These are phyloP conservation scores for Xiphophorus maculatus DNA, from an alignment of 2,113 vertebrate genomes.

Conservation along the genomic window DNA sequence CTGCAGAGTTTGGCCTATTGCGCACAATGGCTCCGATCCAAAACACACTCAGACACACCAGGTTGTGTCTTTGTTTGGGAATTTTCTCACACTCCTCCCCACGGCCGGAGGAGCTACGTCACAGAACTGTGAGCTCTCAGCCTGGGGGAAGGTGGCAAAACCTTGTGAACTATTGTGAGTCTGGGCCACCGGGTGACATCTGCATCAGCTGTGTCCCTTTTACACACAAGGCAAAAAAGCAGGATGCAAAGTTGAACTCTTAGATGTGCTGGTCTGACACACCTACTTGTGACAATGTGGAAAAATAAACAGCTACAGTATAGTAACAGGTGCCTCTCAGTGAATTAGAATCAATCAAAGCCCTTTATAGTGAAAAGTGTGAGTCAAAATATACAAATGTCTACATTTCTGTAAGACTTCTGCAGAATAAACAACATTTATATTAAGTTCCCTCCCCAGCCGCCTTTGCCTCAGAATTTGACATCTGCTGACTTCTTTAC, in stretches of 20 bases:
- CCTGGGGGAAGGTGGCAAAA: slow-evolving; percentile 16
- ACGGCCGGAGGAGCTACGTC: slow-evolving; percentile 48
- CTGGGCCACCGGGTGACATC: slow-evolving; percentile 38
- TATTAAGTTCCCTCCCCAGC: slow-evolving; percentile 16
- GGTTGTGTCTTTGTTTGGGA: slow-evolving; percentile 69
- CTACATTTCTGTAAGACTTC: slow-evolving; percentile 14
- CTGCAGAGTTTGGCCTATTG: slow-evolving; percentile 36
- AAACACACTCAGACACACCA: slow-evolving; percentile 47
- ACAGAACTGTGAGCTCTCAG: slow-evolving; percentile 39
- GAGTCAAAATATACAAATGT: slow-evolving; percentile 62
- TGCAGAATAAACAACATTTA: slow-evolving; percentile 69
- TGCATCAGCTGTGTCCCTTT: slow-evolving; percentile 31
- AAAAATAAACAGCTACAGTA: background rate
- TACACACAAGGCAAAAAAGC: slow-evolving; percentile 7
- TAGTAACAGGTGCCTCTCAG: slow-evolving; percentile 53
- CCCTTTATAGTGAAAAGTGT: slow-evolving; percentile 1
- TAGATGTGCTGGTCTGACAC: background rate
- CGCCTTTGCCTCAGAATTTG: slow-evolving; percentile 60
- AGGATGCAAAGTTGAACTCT: slow-evolving; percentile 11
- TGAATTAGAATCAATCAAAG: slow-evolving; percentile 68
- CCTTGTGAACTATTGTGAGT: slow-evolving; percentile 15
- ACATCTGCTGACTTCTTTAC: slow-evolving; percentile 78
- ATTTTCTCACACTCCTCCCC: slow-evolving; percentile 64
- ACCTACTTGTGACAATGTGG: background rate
- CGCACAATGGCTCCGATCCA: slow-evolving; percentile 55